Evolutionary conservation across 2,888 invertebrate genomes (phyloP), one percentile per base, ranked within the genome.

Genomic region (Latrodectus hesperus): DNA sequence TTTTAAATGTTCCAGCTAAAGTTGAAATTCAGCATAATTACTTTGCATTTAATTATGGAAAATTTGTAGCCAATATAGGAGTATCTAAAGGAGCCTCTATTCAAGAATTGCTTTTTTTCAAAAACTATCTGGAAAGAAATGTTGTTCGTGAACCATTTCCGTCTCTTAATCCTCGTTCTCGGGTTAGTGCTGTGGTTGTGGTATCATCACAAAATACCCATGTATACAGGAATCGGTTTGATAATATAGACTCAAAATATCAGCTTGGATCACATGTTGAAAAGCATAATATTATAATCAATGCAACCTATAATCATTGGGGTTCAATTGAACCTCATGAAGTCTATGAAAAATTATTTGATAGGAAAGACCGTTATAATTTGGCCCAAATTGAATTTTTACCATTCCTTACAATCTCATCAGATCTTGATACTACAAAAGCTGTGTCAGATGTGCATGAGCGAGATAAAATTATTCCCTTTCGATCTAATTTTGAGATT

Each of bases 221-320:
- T 71, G 94, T 99, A 3, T 97, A 94, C 91, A 94, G 99, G 87
- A 99, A 99, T 92, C 96, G 97, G 88, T 95, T 99, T 65, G 95
- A 96, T 87, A 99, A 99, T 92, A 95, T 95, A 1, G 95, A 95
- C 89, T 98, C 99, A 0, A 94, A 95, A 81, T 98, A 98, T 92
- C 99, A 99, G 93, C 95, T 99, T 73, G 98, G 98, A 0, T 98
- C 98, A 0, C 99, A 99, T 91, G 94, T 99, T 22, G 95, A 96
- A 91, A 98, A 99, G 92, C 99, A 98, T 92, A 98, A 98, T 91
- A 96, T 96, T 93, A 93, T 95, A 22, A 95, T 99, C n/a, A 97
- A 98, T 92, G 98, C 98, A 90, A 96, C 97, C 0, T 96, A 94
- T 91, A 99, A 99, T 92, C 99, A 98, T 96, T 94, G 99, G 91